Conservation (phyloP, 2,113 vertebrate genomes). For the Petrocephalus microphthalmus region DNA sequence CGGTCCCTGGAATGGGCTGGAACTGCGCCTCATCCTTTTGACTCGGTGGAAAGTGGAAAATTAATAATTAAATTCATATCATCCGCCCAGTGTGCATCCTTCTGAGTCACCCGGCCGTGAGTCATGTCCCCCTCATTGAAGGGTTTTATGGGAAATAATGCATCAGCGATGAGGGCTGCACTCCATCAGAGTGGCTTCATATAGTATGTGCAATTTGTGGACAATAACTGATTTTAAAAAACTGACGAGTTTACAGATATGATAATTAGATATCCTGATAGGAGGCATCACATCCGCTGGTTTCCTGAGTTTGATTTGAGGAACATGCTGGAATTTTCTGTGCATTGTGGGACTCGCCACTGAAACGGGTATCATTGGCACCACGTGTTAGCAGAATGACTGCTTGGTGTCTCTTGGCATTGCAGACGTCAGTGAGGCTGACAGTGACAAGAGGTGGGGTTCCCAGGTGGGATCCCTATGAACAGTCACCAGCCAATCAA, state of each 20-base stretch:
- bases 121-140: not conserved
- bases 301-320: not conserved
- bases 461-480: not conserved
- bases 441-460: not conserved
- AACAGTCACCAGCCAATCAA: not conserved
- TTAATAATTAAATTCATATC: not conserved
- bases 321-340: not conserved
- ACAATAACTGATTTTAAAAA: not conserved
- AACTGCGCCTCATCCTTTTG: not conserved
- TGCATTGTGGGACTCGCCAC: not conserved
- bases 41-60: not conserved
- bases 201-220: not conserved
- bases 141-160: not conserved
- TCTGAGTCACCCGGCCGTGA: not conserved
- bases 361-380: not conserved
- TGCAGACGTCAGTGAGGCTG: not conserved
- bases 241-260: not conserved
- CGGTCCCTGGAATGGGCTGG: not conserved
- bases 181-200: not conserved
- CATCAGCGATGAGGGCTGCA: not conserved
- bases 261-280: not conserved
- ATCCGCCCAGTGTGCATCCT: not conserved
- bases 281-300: not conserved
- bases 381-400: not conserved
- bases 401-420: not conserved